Evolutionary conservation across 2,113 vertebrate genomes (phyloP).

Genomic region (Parotia lawesii): DNA sequence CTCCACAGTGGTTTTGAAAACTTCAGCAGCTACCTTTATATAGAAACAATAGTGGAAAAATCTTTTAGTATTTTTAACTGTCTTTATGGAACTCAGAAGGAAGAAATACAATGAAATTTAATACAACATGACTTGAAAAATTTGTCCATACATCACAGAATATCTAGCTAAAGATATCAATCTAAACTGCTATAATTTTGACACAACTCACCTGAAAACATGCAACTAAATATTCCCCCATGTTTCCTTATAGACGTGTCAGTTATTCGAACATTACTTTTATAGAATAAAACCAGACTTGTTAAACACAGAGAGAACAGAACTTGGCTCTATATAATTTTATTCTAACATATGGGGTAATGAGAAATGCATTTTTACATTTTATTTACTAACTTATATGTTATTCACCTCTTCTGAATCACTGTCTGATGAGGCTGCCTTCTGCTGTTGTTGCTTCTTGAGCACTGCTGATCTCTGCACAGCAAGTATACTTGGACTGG

Average conservation of each 20-base stretch:
- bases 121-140: neutral
- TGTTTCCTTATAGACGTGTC: neutral
- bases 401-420: conserved; percentile 86
- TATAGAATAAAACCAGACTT: neutral
- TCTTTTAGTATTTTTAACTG: neutral
- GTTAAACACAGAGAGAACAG: neutral
- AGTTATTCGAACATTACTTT: neutral
- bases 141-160: neutral
- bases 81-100: neutral
- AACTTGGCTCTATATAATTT: neutral
- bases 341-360: neutral
- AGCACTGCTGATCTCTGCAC: conserved; percentile 91
- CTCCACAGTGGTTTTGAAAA: neutral
- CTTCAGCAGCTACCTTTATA: neutral
- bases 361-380: neutral
- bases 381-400: neutral
- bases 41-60: neutral
- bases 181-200: neutral
- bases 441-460: conserved; percentile 80
- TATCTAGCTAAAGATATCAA: neutral
- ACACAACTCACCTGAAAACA: neutral
- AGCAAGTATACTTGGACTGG: conserved; percentile 91
- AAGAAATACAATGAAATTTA: conserved; percentile 4
- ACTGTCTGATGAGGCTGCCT: conserved; percentile 84
- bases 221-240: neutral